These are phyloP conservation scores for Xylota segnis DNA, from an alignment of 2,888 invertebrate species.

Conservation along the genomic window DNA sequence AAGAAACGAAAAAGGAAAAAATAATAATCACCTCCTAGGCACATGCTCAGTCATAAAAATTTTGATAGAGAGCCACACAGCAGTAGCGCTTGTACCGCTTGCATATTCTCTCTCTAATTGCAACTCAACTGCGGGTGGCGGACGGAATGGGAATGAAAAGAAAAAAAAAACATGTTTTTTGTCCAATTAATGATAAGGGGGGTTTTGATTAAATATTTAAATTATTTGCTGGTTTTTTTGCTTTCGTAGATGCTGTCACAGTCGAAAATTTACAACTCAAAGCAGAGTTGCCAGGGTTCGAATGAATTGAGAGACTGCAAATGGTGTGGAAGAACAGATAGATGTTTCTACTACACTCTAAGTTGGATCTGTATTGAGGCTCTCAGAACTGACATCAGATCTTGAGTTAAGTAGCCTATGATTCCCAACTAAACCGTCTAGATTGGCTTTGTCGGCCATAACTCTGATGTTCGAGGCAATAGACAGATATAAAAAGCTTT, in stretches of 20 bases:
- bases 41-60: conserved; percentile 63
- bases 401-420: too few species aligned
- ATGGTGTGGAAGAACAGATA: background rate
- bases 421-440: too few species aligned
- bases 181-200: conserved; percentile 66
- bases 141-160: conserved; percentile 9
- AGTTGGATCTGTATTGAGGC: too few species aligned
- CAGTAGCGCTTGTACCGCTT: conserved; percentile 19
- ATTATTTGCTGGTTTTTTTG: conserved; percentile 32
- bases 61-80: conserved; percentile 43
- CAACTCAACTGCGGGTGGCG: conserved; percentile 57
- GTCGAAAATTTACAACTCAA: conserved; percentile 11
- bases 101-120: conserved; percentile 62
- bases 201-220: conserved; percentile 71
- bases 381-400: too few species aligned
- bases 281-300: conserved; percentile 16
- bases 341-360: background rate
- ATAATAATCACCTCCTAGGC: conserved; percentile 52
- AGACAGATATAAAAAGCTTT: too few species aligned
- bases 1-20: conserved; percentile 34
- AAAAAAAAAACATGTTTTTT: conserved; percentile 31
- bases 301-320: background rate
- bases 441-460: too few species aligned
- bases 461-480: too few species aligned
- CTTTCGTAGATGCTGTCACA: conserved; percentile 31